A percentile compares a stretch with the other conserved stretches of the same genome.
Conservation (phyloP, 2,113 vertebrate species). For the Gnathonemus longibarbis region DNA sequence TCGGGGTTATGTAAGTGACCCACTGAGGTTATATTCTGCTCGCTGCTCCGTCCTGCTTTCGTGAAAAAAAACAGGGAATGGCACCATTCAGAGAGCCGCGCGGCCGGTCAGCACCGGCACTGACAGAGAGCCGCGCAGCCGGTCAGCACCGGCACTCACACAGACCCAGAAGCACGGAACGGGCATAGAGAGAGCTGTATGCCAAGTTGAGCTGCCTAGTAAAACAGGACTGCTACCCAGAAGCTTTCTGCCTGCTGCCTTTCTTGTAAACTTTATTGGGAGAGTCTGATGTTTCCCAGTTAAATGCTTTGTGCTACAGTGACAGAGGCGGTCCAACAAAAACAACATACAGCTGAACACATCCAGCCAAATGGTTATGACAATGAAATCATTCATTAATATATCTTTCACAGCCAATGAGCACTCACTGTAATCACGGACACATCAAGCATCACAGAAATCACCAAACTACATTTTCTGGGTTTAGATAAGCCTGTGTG, state of each 20-base stretch:
- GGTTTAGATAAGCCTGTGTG: not conserved
- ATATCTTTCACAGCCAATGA: not conserved
- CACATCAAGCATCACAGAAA: not conserved
- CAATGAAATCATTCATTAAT: constrained; percentile 2
- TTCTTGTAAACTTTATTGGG: not conserved
- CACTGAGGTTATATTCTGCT: not conserved
- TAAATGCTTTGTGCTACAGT: not conserved
- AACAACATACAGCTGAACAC: not conserved
- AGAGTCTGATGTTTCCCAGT: not conserved
- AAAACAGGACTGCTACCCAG: not conserved
- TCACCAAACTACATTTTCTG: not conserved
- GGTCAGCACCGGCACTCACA: no score
- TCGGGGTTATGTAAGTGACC: not conserved
- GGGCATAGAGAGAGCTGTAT: no score
- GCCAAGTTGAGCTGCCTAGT: not conserved
- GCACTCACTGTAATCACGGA: not conserved
- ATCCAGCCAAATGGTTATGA: not conserved
- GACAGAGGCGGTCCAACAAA: not conserved
- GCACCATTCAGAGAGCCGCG: not conserved
- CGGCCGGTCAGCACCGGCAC: no score
- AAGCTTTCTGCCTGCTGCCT: not conserved
- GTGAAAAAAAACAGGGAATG: not conserved
- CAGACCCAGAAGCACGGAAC: no score
- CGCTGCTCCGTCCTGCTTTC: not conserved
- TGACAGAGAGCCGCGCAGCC: no score